Conservation (phyloP, 2,888 invertebrate species). For the Amphipoea lucens region DNA sequence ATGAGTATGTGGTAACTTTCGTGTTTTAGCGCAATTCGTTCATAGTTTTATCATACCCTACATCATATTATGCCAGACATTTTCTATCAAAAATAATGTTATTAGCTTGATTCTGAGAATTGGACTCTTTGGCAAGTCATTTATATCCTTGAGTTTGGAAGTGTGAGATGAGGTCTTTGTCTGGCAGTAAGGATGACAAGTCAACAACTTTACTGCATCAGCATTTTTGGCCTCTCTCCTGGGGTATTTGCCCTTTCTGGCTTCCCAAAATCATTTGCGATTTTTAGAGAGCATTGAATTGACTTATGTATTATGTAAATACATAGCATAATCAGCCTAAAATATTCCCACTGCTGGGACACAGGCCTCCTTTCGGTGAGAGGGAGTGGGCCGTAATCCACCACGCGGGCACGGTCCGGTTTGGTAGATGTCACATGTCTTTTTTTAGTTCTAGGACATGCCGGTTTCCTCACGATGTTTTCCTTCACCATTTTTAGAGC, state of each 20-base stretch:
- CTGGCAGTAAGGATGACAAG: conserved; percentile 1
- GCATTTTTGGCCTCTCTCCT: not conserved
- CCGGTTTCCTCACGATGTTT: not conserved
- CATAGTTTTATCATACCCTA: conserved; percentile 50
- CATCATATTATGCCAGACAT: not conserved
- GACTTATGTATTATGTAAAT: not conserved
- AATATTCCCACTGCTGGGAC: not conserved
- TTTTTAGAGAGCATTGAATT: not conserved
- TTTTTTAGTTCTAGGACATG: not conserved
- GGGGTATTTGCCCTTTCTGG: conserved; percentile 6
- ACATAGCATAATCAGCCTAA: not conserved
- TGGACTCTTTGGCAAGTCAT: conserved; percentile 18
- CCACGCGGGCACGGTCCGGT: not conserved
- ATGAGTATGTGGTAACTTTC: conserved; percentile 18
- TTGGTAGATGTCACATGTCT: not conserved
- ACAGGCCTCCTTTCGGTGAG: not conserved
- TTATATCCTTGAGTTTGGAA: conserved; percentile 5
- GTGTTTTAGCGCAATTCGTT: conserved; percentile 21
- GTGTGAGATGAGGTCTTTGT: not conserved
- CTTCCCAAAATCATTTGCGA: not conserved
- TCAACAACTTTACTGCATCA: conserved; percentile 26
- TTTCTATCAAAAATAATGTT: conserved; percentile 5
- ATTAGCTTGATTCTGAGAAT: conserved; percentile 20
- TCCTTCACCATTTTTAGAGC: not conserved
- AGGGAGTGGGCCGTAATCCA: not conserved